A percentile compares a stretch with the other conserved stretches of the same genome.
Conservation (phyloP, 2,797 vertebrate genomes). For the Malurus splendens region DNA sequence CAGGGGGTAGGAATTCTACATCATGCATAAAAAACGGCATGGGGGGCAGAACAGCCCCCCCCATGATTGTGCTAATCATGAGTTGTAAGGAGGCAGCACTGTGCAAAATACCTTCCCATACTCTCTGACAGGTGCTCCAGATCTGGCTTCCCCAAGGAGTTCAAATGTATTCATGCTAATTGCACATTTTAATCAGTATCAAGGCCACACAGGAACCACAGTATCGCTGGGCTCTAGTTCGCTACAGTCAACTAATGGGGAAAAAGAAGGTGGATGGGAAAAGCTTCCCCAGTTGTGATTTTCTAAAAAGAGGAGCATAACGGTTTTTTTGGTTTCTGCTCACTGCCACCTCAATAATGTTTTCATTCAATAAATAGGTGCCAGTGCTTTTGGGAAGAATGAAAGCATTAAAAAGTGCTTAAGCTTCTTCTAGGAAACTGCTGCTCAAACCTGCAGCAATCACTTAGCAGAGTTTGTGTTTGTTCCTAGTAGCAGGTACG, state of each 20-base stretch:
- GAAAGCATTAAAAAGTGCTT: conserved; percentile 45
- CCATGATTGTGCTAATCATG: neutral
- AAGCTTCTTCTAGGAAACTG: conserved; percentile 40
- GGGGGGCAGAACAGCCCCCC: neutral
- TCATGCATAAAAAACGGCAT: conserved; percentile 23
- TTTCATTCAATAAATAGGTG: conserved; percentile 57
- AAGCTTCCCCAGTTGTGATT: conserved; percentile 32
- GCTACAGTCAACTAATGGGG: conserved; percentile 15
- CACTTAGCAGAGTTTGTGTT: conserved; percentile 17
- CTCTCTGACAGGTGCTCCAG: conserved; percentile 15
- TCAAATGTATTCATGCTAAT: conserved; percentile 2
- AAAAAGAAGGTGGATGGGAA: neutral
- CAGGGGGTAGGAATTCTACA: neutral
- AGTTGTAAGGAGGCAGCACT: conserved; percentile 6
- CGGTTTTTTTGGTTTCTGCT: conserved; percentile 52
- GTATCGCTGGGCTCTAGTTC: conserved; percentile 47
- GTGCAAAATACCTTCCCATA: conserved; percentile 19
- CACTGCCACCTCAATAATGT: conserved; percentile 23
- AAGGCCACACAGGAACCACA: conserved; percentile 46
- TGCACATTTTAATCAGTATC: conserved; percentile 49
- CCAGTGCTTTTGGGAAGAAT: conserved; percentile 37
- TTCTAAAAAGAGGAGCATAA: conserved; percentile 22
- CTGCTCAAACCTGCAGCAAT: neutral
- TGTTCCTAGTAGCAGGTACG: conserved; percentile 32
- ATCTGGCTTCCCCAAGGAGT: conserved; percentile 21